Conservation (phyloP, 2,113 vertebrate genomes). For the Rana temporaria region DNA sequence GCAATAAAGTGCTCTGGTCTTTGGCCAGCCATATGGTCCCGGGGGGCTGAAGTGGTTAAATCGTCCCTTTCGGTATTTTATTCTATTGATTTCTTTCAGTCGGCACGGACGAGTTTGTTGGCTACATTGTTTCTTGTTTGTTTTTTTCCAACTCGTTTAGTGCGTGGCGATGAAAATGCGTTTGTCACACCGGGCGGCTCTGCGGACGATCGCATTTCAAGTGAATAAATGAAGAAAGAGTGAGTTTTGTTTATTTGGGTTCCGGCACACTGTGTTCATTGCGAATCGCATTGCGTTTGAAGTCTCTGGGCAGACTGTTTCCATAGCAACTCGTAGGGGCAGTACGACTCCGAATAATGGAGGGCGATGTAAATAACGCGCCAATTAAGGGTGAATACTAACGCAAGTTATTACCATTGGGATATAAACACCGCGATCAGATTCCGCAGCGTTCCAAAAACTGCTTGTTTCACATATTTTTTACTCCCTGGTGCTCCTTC, state of each 20-base stretch:
- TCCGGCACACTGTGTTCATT: constrained; percentile 9
- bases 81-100: no score
- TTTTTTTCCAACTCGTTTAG: not conserved
- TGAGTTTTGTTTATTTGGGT: constrained; percentile 1
- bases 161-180: not conserved
- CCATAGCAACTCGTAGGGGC: constrained; percentile 43
- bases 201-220: not conserved
- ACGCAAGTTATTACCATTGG: not conserved
- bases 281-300: constrained; percentile 1
- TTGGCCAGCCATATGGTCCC: no score
- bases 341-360: not conserved
- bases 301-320: constrained; percentile 4
- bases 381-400: constrained; percentile 10
- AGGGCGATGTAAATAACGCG: constrained; percentile 12
- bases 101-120: no score
- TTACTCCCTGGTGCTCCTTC: no score
- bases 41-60: no score
- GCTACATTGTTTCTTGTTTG: no score
- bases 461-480: not conserved
- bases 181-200: not conserved
- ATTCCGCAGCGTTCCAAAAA: not conserved
- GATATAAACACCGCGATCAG: not conserved
- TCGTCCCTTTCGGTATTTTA: no score
- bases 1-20: no score
- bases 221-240: not conserved